Base-by-base conservation (phyloP, 2,888 invertebrate genomes). In the Julus scandinavius region DNA sequence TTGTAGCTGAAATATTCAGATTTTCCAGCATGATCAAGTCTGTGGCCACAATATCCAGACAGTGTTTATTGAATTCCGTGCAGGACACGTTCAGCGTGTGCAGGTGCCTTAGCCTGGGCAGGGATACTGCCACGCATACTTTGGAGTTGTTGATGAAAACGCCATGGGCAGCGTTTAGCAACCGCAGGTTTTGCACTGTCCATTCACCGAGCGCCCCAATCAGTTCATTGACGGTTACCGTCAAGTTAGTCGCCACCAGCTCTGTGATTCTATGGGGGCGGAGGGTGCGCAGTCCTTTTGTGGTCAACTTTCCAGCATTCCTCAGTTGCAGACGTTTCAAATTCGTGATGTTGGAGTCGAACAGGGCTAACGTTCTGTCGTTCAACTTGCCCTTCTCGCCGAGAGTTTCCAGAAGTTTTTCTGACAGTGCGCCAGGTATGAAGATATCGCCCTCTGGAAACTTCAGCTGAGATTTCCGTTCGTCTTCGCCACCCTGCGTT, bases 61-160 rank as follows among this genome's bases (percentile, higher is more conserved):
- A 94, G 90, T 94, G 94, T 90, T 94, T 94, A 91, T 95, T 95
- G 91, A 95, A 94, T 91, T 95, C 95, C n/a, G 95, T 95, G 90
- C 94, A 93, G 89, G 95, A 94, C 4, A 95, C 94, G 92, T 95
- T 95, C 85, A 95, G 92, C 88, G 92, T 91, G 54, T 91, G 94
- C 88, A 95, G 92, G 89, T 93, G 94, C 89, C 93, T 93, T 72
- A 95, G 92, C 91, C 94, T 94, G 49, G 94, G 94, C 90, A 95
- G 92, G 83, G 94, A 94, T 85, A 95, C 94, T 88, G 94, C 93
- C 54, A 94, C 93, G 91, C 94, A 93, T 90, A 93, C 93, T 91
- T 94, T 94, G 90, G 94, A 93, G 90, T 93, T 93, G 91, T 94
- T 94, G 89, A 94, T 93, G 91, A 95, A 95, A 87, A 94, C 94